A percentile compares a stretch with the other conserved stretches of the same genome.
Conservation (phyloP, 2,888 invertebrate genomes). For the Tipula vernalis region DNA sequence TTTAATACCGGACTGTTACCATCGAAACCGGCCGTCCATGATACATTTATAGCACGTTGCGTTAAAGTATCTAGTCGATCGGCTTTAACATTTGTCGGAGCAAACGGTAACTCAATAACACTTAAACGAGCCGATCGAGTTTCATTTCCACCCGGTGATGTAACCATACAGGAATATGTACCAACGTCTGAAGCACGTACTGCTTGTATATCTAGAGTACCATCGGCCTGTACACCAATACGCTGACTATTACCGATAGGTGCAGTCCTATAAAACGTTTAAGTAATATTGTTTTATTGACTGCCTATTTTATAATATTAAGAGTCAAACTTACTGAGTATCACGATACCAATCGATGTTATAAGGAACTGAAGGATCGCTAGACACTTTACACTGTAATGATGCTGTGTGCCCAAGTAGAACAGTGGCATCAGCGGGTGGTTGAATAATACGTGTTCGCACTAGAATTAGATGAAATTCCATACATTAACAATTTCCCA, state of each 20-base stretch:
- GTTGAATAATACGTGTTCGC: slow-evolving; percentile 84
- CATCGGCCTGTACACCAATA: slow-evolving; percentile 63
- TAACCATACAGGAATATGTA: slow-evolving; percentile 77
- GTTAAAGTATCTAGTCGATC: slow-evolving; percentile 48
- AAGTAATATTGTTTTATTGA: slow-evolving; percentile 12
- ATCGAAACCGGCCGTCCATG: slow-evolving; percentile 93
- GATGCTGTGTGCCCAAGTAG: slow-evolving; percentile 87
- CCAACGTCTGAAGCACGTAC: slow-evolving; percentile 90
- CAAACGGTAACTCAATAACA: slow-evolving; percentile 91
- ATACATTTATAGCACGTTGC: slow-evolving; percentile 73
- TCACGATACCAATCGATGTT: slow-evolving; percentile 83
- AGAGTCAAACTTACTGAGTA: slow-evolving; percentile 51
- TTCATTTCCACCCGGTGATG: slow-evolving; percentile 86
- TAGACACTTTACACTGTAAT: slow-evolving; percentile 86
- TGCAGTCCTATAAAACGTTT: slow-evolving; percentile 36
- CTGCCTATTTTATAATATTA: neutral
- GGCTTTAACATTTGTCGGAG: slow-evolving; percentile 80
- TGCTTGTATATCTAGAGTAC: slow-evolving; percentile 76
- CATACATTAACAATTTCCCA: slow-evolving; percentile 13
- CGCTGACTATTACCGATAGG: slow-evolving; percentile 53
- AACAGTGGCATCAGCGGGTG: slow-evolving; percentile 83
- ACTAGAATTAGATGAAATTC: slow-evolving; percentile 42
- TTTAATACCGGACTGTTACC: slow-evolving; percentile 92
- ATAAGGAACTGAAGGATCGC: slow-evolving; percentile 77
- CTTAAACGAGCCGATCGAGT: slow-evolving; percentile 69